phyloP scores from a whole-genome alignment of 2,113 vertebrate genomes.

The Heterotis niloticus region DNA sequence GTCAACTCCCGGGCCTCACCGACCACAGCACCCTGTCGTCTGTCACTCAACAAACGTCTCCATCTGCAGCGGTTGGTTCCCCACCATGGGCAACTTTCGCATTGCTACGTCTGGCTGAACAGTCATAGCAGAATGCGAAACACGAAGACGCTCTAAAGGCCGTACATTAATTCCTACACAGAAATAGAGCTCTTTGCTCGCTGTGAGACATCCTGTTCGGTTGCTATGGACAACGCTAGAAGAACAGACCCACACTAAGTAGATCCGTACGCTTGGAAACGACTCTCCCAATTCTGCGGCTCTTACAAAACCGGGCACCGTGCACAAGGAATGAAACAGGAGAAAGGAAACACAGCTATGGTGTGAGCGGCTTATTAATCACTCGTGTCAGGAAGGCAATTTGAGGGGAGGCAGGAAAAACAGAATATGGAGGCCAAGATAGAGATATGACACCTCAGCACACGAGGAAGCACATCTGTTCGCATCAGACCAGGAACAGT shows the following conservation, averaged over 20 bases:
- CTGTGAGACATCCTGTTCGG: conserved; percentile 31
- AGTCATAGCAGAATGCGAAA: neutral
- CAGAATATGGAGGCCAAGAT: neutral
- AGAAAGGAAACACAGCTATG: neutral
- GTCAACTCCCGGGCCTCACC: neutral
- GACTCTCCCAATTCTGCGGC: conserved; percentile 12
- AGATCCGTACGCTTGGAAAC: conserved; percentile 9
- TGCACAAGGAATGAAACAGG: neutral
- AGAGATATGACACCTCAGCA: neutral
- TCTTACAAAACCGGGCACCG: neutral
- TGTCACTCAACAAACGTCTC: neutral
- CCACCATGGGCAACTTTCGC: neutral
- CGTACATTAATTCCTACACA: conserved; percentile 7
- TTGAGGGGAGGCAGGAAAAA: neutral
- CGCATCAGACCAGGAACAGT: neutral
- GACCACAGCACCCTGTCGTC: neutral
- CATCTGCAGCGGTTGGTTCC: too few relatives aligned
- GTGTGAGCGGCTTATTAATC: neutral
- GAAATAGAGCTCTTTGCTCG: conserved; percentile 26
- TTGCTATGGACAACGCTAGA: conserved; percentile 43
- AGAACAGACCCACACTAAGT: conserved; percentile 20
- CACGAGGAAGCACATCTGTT: neutral
- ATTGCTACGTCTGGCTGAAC: conserved; percentile 4
- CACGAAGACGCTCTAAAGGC: neutral
- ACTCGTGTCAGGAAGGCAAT: neutral